phyloP scores from a whole-genome alignment of 2,113 vertebrate genomes.

The Arvicanthis niloticus region DNA sequence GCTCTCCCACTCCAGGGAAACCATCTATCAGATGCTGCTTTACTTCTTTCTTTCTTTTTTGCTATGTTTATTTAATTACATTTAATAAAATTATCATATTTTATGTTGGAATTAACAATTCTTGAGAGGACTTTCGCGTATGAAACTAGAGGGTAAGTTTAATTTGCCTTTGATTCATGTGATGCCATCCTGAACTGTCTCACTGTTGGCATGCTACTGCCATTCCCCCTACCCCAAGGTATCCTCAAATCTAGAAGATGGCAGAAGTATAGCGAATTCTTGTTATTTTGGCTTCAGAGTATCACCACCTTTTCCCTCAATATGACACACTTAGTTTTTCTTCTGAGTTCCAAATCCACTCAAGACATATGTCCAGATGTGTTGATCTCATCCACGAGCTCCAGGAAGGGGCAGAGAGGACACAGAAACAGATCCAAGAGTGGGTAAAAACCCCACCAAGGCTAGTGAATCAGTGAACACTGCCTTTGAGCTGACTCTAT shows the following conservation, averaged over 20 bases:
- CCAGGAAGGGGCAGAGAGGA: background rate
- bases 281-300: conserved; percentile 31
- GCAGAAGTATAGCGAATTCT: background rate
- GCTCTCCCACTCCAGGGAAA: conserved; percentile 41
- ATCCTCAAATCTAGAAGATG: background rate
- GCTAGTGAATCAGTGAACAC: background rate
- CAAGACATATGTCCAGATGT: background rate
- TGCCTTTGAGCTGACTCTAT: background rate
- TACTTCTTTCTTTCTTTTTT: conserved; percentile 59
- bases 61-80: background rate
- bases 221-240: background rate
- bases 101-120: conserved; percentile 28
- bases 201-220: background rate
- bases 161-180: background rate
- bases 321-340: background rate
- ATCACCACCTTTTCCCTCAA: conserved; percentile 4
- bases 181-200: background rate
- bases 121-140: background rate
- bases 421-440: background rate
- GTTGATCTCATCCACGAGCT: background rate
- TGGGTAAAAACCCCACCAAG: background rate
- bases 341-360: background rate
- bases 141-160: conserved; percentile 33
- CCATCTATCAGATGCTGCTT: conserved; percentile 17
- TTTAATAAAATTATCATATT: conserved; percentile 25